A percentile compares a stretch with the other conserved stretches of the same genome.
Conservation (phyloP, 2,113 vertebrate species). For the Notothenia rossii region DNA sequence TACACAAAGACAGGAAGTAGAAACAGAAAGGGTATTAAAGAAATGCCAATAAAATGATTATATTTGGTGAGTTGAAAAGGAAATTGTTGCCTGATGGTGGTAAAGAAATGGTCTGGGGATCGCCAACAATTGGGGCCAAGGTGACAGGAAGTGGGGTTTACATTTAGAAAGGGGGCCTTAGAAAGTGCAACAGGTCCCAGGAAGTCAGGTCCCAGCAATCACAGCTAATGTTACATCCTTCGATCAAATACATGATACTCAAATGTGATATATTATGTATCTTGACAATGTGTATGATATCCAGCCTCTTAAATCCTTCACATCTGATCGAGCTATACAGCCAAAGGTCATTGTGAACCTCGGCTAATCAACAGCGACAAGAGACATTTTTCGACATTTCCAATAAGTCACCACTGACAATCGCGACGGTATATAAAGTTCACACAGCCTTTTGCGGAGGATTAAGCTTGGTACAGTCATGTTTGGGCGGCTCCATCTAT, state of each 20-base stretch:
- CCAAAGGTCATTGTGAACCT: conserved; percentile 39
- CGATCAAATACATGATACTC: conserved; percentile 32
- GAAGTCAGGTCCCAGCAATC: no score
- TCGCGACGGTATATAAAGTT: conserved; percentile 75
- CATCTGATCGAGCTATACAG: not conserved
- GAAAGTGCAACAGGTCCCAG: no score
- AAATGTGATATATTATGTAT: not conserved
- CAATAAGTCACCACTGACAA: conserved; percentile 68
- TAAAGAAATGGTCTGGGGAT: no score
- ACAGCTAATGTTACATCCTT: not conserved
- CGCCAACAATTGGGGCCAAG: no score
- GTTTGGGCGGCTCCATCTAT: conserved; percentile 78
- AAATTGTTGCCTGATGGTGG: no score
- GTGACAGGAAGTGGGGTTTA: no score
- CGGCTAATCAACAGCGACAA: conserved; percentile 7
- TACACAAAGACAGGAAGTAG: no score
- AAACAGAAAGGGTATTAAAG: no score
- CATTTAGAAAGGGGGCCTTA: no score
- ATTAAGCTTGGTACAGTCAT: conserved; percentile 76
- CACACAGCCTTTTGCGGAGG: conserved; percentile 62
- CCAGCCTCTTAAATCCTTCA: conserved; percentile 22
- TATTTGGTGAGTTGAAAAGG: no score
- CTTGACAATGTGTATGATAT: not conserved
- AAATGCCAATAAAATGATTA: no score
- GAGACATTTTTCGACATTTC: conserved; percentile 43